These are phyloP conservation scores for Sphyrna mokarran DNA, from an alignment of 2,113 vertebrate species.

Conservation along the genomic window DNA sequence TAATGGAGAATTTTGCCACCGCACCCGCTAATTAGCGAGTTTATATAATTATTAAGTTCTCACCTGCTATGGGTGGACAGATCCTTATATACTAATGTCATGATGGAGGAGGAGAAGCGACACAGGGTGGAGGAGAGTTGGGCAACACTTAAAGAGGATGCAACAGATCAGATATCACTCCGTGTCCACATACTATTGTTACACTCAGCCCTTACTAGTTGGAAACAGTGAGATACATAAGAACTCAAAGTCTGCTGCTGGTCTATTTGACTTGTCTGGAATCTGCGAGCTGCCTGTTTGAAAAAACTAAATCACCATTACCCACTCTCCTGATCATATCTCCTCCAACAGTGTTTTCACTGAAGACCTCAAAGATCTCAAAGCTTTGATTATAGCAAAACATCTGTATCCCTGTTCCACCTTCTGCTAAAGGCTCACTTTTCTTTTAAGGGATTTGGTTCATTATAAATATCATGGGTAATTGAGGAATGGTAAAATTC, in stretches of 20 bases:
- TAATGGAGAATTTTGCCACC: no score
- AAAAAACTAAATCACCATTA: no score
- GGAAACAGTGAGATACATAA: not conserved
- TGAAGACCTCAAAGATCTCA: not conserved
- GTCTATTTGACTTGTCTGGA: not conserved
- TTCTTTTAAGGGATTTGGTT: not conserved
- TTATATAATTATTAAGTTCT: no score
- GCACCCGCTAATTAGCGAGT: no score
- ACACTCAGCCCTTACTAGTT: not conserved
- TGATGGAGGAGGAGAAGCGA: no score
- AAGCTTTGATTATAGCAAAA: not conserved
- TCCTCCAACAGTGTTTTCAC: not conserved
- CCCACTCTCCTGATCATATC: not conserved
- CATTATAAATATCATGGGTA: not conserved
- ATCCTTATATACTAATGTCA: no score
- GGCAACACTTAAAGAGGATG: no score
- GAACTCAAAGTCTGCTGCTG: not conserved
- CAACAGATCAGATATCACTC: no score
- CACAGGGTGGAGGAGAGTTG: no score
- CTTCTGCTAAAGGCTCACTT: not conserved
- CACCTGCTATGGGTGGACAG: no score
- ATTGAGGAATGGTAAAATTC: not conserved
- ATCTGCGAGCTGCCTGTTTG: not conserved
- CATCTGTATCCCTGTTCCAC: not conserved
- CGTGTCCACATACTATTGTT: no score